These are phyloP conservation scores for Sesamia nonagrioides DNA, from an alignment of 1,140 invertebrate genomes.

Conservation along the genomic window DNA sequence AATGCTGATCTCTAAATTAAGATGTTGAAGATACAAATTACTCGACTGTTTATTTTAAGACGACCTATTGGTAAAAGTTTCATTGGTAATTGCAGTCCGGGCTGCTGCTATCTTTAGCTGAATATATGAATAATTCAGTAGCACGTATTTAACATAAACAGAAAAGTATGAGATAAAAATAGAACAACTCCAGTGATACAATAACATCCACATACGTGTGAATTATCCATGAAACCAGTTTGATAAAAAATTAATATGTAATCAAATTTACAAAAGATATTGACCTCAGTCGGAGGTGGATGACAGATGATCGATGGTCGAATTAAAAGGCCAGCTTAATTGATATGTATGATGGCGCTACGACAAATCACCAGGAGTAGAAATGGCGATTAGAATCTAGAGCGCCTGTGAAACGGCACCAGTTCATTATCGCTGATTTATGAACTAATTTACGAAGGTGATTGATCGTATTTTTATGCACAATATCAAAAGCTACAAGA, in stretches of 20 bases:
- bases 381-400: conserved; percentile 41
- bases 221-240: conserved; percentile 74
- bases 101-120: conserved; percentile 19
- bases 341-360: conserved; percentile 72
- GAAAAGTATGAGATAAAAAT: conserved; percentile 45
- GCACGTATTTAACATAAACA: conserved; percentile 19
- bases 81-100: conserved; percentile 15
- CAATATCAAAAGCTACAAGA: conserved; percentile 12
- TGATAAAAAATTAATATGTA: conserved; percentile 75
- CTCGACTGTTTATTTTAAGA: background rate
- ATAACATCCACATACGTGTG: conserved; percentile 36
- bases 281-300: conserved; percentile 77
- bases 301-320: conserved; percentile 80
- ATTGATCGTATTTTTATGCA: conserved; percentile 2
- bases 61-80: background rate
- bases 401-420: conserved; percentile 7
- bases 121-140: conserved; percentile 34
- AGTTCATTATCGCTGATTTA: conserved; percentile 37
- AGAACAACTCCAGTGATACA: conserved; percentile 44
- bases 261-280: conserved; percentile 80
- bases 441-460: conserved; percentile 25
- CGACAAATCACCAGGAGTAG: conserved; percentile 52
- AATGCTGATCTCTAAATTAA: conserved; percentile 25
- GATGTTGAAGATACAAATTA: background rate
- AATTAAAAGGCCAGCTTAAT: conserved; percentile 69